phyloP scores from a whole-genome alignment of 92 coral and sea anemone genomes.

The Phymanthus crucifer region DNA sequence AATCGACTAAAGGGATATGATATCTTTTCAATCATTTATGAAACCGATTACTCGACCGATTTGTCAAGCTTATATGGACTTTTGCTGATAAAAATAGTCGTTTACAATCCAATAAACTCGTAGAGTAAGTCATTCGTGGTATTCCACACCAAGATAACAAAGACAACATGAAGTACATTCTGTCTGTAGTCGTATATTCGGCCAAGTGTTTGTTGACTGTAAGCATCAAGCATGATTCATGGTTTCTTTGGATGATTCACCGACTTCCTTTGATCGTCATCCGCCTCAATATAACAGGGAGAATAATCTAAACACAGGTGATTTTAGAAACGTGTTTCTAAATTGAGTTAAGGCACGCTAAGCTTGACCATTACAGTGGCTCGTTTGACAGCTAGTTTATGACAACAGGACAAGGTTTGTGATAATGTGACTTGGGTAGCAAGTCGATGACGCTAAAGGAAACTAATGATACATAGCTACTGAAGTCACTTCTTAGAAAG shows the following conservation, averaged over 20 bases:
- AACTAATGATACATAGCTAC: too few species aligned
- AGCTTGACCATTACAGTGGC: not conserved
- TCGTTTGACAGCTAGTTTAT: too few species aligned
- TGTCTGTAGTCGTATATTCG: not conserved
- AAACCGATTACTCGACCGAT: too few species aligned
- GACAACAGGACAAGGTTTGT: too few species aligned
- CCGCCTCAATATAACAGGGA: not conserved
- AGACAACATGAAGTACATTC: not conserved
- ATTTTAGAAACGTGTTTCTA: not conserved
- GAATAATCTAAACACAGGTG: not conserved
- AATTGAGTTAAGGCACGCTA: not conserved
- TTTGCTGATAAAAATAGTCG: constrained; percentile 1
- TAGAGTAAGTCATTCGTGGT: not conserved
- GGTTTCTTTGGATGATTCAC: not conserved
- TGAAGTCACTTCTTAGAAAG: too few species aligned
- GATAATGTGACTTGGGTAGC: too few species aligned
- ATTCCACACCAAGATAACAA: not conserved
- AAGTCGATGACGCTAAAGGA: not conserved
- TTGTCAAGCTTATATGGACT: not conserved
- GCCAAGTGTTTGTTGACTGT: not conserved
- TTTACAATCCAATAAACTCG: not conserved
- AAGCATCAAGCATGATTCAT: not conserved
- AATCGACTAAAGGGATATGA: too few species aligned
- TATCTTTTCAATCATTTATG: not conserved
- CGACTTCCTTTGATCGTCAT: not conserved